A percentile compares a stretch with the other conserved stretches of the same genome.
Evolutionary conservation across 2,888 invertebrate species (phyloP).

Genomic region (Trichogramma dendrolimi): DNA sequence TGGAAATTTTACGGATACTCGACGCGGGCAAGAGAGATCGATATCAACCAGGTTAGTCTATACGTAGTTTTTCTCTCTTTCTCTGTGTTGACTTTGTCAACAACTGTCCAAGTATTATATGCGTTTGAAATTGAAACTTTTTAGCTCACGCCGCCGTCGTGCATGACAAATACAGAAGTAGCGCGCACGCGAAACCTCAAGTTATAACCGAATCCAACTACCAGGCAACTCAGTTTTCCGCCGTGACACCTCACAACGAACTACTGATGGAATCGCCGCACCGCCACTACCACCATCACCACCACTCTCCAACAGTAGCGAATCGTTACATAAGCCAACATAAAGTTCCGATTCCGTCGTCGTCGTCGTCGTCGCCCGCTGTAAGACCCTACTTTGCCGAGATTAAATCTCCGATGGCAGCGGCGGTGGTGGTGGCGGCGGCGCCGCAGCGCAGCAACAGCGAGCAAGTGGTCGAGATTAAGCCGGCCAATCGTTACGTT

Average conservation of each 20-base stretch:
- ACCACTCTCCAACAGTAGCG: slow-evolving; percentile 15
- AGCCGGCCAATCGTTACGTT: not conserved
- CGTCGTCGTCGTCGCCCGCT: not conserved
- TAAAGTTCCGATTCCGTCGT: slow-evolving; percentile 19
- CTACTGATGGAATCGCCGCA: not conserved
- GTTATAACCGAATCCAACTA: slow-evolving; percentile 45
- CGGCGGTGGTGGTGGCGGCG: too few relatives aligned
- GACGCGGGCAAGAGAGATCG: slow-evolving; percentile 54
- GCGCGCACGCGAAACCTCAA: slow-evolving; percentile 36
- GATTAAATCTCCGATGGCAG: not conserved
- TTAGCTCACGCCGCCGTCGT: slow-evolving; percentile 9
- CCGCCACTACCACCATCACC: too few relatives aligned
- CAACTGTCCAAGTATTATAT: not conserved
- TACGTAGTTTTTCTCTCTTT: not conserved
- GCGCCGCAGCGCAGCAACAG: not conserved
- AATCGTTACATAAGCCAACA: slow-evolving; percentile 29
- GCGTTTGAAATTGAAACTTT: not conserved
- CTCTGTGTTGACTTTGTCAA: not conserved
- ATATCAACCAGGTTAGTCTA: slow-evolving; percentile 34
- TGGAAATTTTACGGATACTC: slow-evolving; percentile 69
- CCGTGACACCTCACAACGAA: slow-evolving; percentile 25
- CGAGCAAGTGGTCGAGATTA: not conserved
- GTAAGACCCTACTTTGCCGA: not conserved
- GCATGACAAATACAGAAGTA: slow-evolving; percentile 25
- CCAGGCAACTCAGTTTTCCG: slow-evolving; percentile 40